phyloP scores from a whole-genome alignment of 2,797 vertebrate species.

The Lagocephalus sceleratus region DNA sequence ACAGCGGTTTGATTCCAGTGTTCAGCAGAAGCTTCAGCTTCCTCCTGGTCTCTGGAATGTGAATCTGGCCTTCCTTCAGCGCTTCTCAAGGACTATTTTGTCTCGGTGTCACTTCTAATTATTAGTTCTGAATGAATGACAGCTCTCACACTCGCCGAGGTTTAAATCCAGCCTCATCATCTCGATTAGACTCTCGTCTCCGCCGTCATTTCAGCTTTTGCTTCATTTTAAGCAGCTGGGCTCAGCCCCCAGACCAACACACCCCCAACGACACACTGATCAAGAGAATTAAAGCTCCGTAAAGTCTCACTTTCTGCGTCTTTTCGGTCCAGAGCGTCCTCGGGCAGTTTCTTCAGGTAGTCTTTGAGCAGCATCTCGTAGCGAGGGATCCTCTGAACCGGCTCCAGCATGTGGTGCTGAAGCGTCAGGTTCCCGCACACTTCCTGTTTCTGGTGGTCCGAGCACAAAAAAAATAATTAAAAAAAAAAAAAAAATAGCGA shows the following conservation, averaged over 20 bases:
- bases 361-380: slow-evolving; percentile 94
- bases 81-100: slow-evolving; percentile 10
- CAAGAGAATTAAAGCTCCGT: not conserved
- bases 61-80: slow-evolving; percentile 3
- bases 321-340: slow-evolving; percentile 85
- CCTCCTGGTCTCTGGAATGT: slow-evolving; percentile 10
- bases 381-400: slow-evolving; percentile 94
- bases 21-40: not conserved
- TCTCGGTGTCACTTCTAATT: slow-evolving; percentile 8
- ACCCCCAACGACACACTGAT: not conserved
- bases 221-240: not conserved
- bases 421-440: slow-evolving; percentile 93
- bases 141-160: not conserved
- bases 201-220: not conserved
- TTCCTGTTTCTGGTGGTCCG: slow-evolving; percentile 84
- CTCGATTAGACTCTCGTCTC: not conserved
- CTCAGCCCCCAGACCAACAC: not conserved
- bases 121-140: slow-evolving; percentile 8
- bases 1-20: not conserved
- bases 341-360: slow-evolving; percentile 93
- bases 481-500: no score
- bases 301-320: slow-evolving; percentile 88
- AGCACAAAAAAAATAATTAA: slow-evolving; percentile 8
- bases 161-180: not conserved
- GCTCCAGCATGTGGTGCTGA: slow-evolving; percentile 98